Conservation (phyloP, 2,888 invertebrate genomes). For the Calephelis perditalis region DNA sequence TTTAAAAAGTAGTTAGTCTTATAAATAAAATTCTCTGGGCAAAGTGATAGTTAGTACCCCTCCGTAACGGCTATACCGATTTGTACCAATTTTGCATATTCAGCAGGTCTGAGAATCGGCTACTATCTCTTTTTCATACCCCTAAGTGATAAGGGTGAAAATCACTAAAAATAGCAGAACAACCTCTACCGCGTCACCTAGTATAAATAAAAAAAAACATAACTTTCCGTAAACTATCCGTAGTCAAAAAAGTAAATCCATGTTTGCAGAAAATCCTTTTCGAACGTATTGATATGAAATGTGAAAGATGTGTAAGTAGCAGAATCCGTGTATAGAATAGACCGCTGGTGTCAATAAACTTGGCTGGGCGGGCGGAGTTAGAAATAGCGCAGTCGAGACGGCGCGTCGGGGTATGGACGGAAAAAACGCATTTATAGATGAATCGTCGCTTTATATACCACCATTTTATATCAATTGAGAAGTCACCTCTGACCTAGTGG, state of each 20-base stretch:
- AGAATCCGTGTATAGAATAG: constrained; percentile 44
- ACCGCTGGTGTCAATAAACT: constrained; percentile 67
- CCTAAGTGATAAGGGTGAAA: too few relatives aligned
- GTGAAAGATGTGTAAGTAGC: constrained; percentile 35
- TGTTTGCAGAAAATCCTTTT: constrained; percentile 12
- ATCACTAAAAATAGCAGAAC: too few relatives aligned
- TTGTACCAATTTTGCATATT: too few relatives aligned
- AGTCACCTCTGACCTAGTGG: too few relatives aligned
- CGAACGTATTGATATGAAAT: constrained; percentile 27
- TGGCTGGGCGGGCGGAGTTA: constrained; percentile 64
- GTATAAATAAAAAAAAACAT: not conserved
- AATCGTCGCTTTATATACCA: not conserved
- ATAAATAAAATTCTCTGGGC: too few relatives aligned
- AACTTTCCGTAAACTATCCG: constrained; percentile 4
- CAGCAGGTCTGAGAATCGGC: too few relatives aligned
- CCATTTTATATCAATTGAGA: not conserved
- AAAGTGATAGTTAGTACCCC: too few relatives aligned
- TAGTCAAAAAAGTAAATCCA: not conserved
- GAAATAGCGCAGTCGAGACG: constrained; percentile 64
- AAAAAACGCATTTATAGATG: constrained; percentile 30
- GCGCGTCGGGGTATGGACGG: constrained; percentile 53
- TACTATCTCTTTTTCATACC: too few relatives aligned
- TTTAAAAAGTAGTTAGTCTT: too few relatives aligned
- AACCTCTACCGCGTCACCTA: too few relatives aligned
- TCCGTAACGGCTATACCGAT: too few relatives aligned